Evolutionary conservation across 2,113 vertebrate genomes (phyloP).

Genomic region (Planiliza haematocheilus): DNA sequence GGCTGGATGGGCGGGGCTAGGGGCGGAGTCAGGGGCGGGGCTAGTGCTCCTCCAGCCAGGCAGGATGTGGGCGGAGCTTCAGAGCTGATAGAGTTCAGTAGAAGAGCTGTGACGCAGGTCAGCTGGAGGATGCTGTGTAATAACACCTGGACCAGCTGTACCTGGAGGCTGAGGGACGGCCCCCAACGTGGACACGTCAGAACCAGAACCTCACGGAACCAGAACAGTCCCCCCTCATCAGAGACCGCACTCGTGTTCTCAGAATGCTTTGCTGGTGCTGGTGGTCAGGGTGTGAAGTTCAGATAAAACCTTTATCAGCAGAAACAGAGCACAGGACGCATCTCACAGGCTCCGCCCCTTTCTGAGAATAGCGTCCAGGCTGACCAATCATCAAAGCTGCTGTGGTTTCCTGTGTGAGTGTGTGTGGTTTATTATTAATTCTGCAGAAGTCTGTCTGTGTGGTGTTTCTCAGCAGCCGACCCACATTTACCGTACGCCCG

Average conservation of each 20-base stretch:
- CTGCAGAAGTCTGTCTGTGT: conserved; percentile 43
- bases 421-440: conserved; percentile 41
- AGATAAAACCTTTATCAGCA: conserved; percentile 53
- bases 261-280: conserved; percentile 8
- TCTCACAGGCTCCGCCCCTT: conserved; percentile 16
- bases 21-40: too few species aligned
- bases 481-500: background rate
- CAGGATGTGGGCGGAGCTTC: conserved; percentile 7
- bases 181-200: too few species aligned
- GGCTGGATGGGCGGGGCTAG: too few species aligned
- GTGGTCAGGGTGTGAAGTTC: background rate
- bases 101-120: background rate
- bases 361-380: conserved; percentile 30
- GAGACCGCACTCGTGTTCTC: conserved; percentile 10
- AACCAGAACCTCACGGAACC: too few species aligned
- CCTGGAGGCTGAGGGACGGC: too few species aligned
- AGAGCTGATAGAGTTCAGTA: background rate
- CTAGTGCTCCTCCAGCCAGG: too few species aligned
- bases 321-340: background rate
- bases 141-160: too few species aligned
- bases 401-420: conserved; percentile 34
- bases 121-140: background rate
- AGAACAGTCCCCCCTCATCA: too few species aligned
- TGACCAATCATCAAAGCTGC: conserved; percentile 33
- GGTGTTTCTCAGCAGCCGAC: conserved; percentile 22